Conservation (phyloP, 1,140 invertebrate genomes). For the Brachionus angularis region DNA sequence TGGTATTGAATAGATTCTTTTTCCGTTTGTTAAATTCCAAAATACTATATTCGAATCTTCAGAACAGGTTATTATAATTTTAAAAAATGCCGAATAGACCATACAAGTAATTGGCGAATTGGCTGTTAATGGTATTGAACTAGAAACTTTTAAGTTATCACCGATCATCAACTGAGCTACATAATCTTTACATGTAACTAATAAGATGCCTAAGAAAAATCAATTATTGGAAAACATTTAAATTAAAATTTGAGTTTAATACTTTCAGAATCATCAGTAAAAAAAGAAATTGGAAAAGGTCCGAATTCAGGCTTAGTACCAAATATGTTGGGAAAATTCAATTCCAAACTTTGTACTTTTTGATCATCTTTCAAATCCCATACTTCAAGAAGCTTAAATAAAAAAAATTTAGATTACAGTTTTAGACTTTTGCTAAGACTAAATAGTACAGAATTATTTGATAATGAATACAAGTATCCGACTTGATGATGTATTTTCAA, state of each 20-base stretch:
- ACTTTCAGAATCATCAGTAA: slow-evolving; percentile 49
- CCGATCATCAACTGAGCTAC: slow-evolving; percentile 53
- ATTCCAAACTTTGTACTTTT: slow-evolving; percentile 54
- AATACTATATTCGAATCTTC: slow-evolving; percentile 56
- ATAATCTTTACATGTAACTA: slow-evolving; percentile 58
- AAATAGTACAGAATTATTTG: slow-evolving; percentile 3
- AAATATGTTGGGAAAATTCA: slow-evolving; percentile 57
- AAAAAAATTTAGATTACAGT: neutral
- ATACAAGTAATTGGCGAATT: slow-evolving; percentile 54
- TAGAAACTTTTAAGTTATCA: slow-evolving; percentile 46
- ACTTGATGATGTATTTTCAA: slow-evolving; percentile 13
- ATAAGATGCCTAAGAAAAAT: slow-evolving; percentile 43
- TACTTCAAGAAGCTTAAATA: slow-evolving; percentile 54
- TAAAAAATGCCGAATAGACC: slow-evolving; percentile 55
- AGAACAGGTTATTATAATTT: slow-evolving; percentile 58
- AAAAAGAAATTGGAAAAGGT: slow-evolving; percentile 53
- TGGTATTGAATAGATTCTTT: slow-evolving; percentile 54
- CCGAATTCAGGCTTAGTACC: slow-evolving; percentile 57
- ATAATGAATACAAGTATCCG: slow-evolving; percentile 1
- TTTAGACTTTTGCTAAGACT: neutral
- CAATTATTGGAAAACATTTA: neutral
- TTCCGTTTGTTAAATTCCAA: slow-evolving; percentile 57
- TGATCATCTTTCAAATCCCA: slow-evolving; percentile 57
- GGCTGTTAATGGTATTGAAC: slow-evolving; percentile 49
- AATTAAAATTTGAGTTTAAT: neutral